phyloP scores from a whole-genome alignment of 1,140 invertebrate species.

The Drosophila orosa region DNA sequence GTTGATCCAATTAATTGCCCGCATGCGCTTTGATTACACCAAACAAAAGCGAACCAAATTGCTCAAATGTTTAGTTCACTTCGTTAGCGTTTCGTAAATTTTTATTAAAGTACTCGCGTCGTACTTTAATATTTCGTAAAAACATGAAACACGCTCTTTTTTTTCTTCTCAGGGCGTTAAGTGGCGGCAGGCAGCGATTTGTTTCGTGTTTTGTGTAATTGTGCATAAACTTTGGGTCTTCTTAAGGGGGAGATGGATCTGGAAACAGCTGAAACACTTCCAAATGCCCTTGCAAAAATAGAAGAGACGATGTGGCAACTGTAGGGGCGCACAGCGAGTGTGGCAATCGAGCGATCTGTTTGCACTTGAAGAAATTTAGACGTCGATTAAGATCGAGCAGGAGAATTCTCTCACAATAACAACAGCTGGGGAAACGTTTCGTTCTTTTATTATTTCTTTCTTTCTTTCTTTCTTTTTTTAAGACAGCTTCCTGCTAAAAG shows the following conservation, averaged over 20 bases:
- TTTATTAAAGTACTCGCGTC: conserved; percentile 50
- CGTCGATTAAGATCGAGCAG: conserved; percentile 10
- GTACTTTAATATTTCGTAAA: conserved; percentile 69
- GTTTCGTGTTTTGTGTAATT: conserved; percentile 57
- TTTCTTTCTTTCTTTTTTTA: no score
- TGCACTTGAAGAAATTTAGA: conserved; percentile 21
- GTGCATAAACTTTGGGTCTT: conserved; percentile 55
- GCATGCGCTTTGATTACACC: conserved; percentile 77
- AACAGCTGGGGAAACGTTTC: conserved; percentile 31
- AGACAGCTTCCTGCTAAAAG: conserved; percentile 50
- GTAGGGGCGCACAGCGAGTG: neutral
- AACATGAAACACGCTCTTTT: conserved; percentile 45
- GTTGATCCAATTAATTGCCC: conserved; percentile 77
- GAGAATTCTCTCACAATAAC: conserved; percentile 32
- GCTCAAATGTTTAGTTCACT: conserved; percentile 67
- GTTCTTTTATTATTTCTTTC: neutral
- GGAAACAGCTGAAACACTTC: conserved; percentile 63
- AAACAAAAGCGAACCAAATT: conserved; percentile 44
- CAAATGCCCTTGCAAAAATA: conserved; percentile 51
- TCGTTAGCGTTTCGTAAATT: conserved; percentile 41
- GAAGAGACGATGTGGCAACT: conserved; percentile 40
- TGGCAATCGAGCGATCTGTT: conserved; percentile 13
- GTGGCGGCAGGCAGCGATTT: conserved; percentile 55
- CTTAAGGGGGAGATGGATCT: conserved; percentile 26
- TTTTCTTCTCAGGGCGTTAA: conserved; percentile 48